These are phyloP conservation scores for Oppia nitens DNA, from an alignment of 1,140 invertebrate species.

Conservation along the genomic window DNA sequence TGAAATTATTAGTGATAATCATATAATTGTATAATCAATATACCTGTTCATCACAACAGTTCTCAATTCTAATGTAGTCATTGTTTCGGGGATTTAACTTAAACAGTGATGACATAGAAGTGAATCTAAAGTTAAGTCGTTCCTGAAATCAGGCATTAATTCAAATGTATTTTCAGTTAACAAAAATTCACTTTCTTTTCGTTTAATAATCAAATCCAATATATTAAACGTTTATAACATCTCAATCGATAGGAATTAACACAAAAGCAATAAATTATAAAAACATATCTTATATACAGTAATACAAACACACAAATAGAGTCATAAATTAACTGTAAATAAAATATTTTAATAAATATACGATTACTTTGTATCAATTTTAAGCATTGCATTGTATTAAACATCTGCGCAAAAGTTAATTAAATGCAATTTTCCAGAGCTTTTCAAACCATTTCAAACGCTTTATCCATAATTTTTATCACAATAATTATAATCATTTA, in stretches of 20 bases:
- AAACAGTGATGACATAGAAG: background rate
- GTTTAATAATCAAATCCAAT: background rate
- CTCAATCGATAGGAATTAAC: background rate
- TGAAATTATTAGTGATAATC: no score
- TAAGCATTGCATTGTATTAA: background rate
- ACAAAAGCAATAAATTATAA: background rate
- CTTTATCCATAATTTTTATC: no score
- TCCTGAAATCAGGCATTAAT: background rate
- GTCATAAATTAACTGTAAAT: no score
- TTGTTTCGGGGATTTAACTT: background rate
- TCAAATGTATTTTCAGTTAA: background rate
- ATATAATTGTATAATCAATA: background rate
- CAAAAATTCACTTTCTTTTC: background rate
- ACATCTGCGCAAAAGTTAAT: background rate
- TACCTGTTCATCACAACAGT: background rate
- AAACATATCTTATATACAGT: background rate
- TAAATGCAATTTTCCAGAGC: slow-evolving; percentile 9
- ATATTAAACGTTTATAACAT: background rate
- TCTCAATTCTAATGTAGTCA: background rate
- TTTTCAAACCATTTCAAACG: no score
- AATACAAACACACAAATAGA: no score
- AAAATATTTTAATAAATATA: no score
- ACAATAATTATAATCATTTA: no score
- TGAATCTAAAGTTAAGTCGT: background rate
- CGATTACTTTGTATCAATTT: no score